Percentiles rank a stretch among this genome's conserved stretches.
Evolutionary conservation across 2,113 vertebrate species (phyloP).

Genomic region (Mustelus asterias): DNA sequence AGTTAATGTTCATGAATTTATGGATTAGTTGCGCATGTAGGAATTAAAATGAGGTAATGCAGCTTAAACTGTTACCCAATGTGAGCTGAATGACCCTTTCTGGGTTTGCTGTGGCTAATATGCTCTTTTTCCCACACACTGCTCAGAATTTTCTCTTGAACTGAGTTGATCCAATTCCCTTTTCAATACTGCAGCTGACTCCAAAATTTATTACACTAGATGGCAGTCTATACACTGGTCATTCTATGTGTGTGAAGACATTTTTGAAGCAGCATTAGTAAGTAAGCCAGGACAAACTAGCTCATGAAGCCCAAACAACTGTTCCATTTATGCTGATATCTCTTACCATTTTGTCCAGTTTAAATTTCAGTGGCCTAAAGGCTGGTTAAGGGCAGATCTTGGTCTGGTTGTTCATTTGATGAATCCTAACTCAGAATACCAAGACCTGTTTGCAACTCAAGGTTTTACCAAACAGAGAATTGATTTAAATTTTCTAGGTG

Average conservation of each 20-base stretch:
- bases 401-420: neutral
- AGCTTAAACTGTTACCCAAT: neutral
- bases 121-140: neutral
- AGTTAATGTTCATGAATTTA: neutral
- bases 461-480: neutral
- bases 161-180: neutral
- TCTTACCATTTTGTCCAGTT: neutral
- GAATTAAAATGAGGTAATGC: neutral
- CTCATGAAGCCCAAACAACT: neutral
- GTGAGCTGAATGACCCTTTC: neutral
- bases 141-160: neutral
- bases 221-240: slow-evolving; percentile 16
- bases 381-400: neutral
- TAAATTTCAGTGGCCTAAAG: neutral
- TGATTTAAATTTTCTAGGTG: neutral
- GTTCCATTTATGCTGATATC: neutral
- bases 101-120: neutral
- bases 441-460: neutral
- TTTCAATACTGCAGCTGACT: neutral
- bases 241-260: neutral
- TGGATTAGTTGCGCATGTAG: neutral
- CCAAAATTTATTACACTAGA: neutral
- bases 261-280: neutral
- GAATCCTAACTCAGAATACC: neutral
- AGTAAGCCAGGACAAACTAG: neutral